These are phyloP conservation scores for Pseudachorutes palmiensis DNA, from an alignment of 1,140 invertebrate species.

Conservation along the genomic window DNA sequence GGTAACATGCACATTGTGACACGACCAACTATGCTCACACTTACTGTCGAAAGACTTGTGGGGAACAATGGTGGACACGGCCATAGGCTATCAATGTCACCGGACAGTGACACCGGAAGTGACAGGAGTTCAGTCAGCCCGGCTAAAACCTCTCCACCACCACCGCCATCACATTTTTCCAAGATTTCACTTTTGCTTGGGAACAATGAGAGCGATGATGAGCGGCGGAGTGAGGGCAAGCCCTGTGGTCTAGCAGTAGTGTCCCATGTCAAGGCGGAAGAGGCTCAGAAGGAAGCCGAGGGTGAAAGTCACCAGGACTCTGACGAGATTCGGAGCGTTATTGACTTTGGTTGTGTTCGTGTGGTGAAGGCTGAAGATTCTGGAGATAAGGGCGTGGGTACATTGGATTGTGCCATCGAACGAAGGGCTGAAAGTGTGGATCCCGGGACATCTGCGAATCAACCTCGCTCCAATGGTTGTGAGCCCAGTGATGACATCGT, in stretches of 20 bases:
- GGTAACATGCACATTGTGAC: conserved; percentile 28
- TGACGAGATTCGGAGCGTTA: background rate
- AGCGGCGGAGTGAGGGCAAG: too few species aligned
- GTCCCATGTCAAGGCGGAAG: too few species aligned
- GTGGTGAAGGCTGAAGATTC: background rate
- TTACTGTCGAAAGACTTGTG: conserved; percentile 35
- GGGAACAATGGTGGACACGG: conserved; percentile 19
- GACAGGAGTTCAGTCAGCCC: conserved; percentile 17
- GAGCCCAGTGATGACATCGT: background rate
- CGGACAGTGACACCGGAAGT: conserved; percentile 29
- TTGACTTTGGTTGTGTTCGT: background rate
- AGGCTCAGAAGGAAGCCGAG: too few species aligned
- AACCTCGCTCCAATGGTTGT: background rate
- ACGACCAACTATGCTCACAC: conserved; percentile 33
- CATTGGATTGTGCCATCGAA: background rate
- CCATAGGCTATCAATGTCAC: conserved; percentile 28
- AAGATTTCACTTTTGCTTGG: background rate
- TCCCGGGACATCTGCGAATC: background rate
- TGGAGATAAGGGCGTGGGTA: background rate
- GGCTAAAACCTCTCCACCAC: conserved; percentile 19
- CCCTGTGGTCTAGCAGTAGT: too few species aligned
- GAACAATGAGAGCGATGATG: background rate
- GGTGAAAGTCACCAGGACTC: background rate
- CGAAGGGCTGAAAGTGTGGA: background rate
- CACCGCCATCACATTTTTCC: background rate